phyloP scores from a whole-genome alignment of 2,888 invertebrate species.

The Trilocha varians region DNA sequence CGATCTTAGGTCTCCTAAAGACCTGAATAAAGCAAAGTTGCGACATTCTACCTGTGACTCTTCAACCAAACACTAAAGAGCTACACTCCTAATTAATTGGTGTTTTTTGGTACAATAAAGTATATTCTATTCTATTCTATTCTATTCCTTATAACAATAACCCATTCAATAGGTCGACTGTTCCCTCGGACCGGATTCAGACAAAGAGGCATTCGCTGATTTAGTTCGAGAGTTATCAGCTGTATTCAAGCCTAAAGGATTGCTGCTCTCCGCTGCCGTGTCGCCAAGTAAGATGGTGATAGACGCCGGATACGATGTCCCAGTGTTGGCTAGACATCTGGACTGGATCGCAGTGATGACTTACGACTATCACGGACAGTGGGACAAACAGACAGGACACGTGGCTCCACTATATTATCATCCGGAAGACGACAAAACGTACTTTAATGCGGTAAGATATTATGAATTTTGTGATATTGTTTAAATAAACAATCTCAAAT shows the following conservation, averaged over 20 bases:
- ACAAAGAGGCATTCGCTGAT: conserved; percentile 84
- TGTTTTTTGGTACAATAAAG: too few relatives aligned
- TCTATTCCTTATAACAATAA: too few relatives aligned
- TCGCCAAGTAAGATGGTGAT: conserved; percentile 91
- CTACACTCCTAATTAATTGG: too few relatives aligned
- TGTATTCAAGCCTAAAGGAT: conserved; percentile 77
- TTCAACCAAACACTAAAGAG: too few relatives aligned
- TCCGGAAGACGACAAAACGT: conserved; percentile 85
- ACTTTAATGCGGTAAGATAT: conserved; percentile 87
- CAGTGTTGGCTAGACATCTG: conserved; percentile 79
- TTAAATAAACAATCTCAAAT: too few relatives aligned
- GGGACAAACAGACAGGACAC: conserved; percentile 94
- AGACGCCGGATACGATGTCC: conserved; percentile 89
- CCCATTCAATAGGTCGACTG: conserved; percentile 84
- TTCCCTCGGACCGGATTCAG: conserved; percentile 86
- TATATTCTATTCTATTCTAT: too few relatives aligned
- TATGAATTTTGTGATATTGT: background rate
- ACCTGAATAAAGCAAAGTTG: too few relatives aligned
- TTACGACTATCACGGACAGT: conserved; percentile 92
- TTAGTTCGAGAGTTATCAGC: conserved; percentile 81
- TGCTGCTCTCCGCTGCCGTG: conserved; percentile 87
- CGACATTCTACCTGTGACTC: too few relatives aligned
- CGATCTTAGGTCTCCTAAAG: too few relatives aligned
- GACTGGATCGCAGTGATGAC: conserved; percentile 96
- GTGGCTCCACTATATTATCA: conserved; percentile 89